Conservation (phyloP, 2,113 vertebrate species). For the Naja naja region DNA sequence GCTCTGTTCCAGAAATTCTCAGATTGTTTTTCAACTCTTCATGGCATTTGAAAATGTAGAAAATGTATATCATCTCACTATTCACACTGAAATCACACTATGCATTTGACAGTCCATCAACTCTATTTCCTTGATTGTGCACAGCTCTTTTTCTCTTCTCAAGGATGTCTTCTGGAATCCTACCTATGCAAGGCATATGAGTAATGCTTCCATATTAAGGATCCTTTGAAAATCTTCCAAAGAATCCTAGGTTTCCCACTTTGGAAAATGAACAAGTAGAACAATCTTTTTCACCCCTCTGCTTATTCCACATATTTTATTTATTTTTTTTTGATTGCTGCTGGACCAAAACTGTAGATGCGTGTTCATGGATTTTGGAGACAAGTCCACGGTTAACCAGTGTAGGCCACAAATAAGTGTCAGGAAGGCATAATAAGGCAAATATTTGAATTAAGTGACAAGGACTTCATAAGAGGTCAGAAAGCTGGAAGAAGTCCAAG, state of each 20-base stretch:
- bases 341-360: neutral
- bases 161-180: neutral
- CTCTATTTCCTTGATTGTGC: neutral
- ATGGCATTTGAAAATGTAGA: neutral
- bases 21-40: neutral
- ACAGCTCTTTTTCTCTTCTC: neutral
- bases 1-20: neutral
- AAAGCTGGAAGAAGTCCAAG: neutral
- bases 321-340: neutral
- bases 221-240: neutral
- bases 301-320: neutral
- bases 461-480: neutral
- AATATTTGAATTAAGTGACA: neutral
- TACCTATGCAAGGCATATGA: neutral
- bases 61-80: neutral
- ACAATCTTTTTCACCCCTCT: neutral
- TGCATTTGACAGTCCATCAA: neutral
- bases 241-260: neutral
- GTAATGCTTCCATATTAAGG: neutral
- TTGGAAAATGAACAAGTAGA: neutral
- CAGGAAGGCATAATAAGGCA: neutral
- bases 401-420: slow-evolving; percentile 1
- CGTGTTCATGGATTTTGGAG: neutral
- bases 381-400: slow-evolving; percentile 11
- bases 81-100: neutral